phyloP scores from a whole-genome alignment of 2,113 vertebrate genomes.

The Stegostoma tigrinum region DNA sequence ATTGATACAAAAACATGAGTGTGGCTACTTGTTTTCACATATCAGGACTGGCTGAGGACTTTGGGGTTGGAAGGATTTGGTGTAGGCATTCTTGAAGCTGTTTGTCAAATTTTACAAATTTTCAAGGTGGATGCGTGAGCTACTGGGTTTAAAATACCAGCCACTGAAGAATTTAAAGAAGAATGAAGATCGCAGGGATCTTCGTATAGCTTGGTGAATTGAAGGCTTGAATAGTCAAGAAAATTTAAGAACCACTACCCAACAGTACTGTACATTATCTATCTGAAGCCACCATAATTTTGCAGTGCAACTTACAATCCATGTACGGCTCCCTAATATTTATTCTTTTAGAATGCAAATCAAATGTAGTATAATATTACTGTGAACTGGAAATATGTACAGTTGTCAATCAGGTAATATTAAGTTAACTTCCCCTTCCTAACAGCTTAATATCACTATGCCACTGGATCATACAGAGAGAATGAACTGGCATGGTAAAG shows the following conservation, averaged over 20 bases:
- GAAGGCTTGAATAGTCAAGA: too few relatives aligned
- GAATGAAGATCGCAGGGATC: too few relatives aligned
- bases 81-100: too few relatives aligned
- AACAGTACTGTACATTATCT: neutral
- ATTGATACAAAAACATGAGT: too few relatives aligned
- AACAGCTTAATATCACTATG: neutral
- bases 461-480: neutral
- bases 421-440: neutral
- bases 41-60: too few relatives aligned
- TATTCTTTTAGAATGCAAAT: neutral
- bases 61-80: too few relatives aligned
- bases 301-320: neutral
- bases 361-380: neutral
- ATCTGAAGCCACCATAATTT: neutral
- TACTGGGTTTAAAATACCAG: too few relatives aligned
- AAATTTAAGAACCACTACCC: neutral
- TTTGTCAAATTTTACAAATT: too few relatives aligned
- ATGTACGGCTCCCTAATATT: neutral
- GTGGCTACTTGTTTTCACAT: too few relatives aligned
- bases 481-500: neutral
- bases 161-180: too few relatives aligned
- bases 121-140: too few relatives aligned
- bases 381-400: neutral
- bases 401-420: neutral
- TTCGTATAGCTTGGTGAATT: too few relatives aligned